Conservation (phyloP, 1,140 invertebrate genomes). For the Drosophila nasuta region DNA sequence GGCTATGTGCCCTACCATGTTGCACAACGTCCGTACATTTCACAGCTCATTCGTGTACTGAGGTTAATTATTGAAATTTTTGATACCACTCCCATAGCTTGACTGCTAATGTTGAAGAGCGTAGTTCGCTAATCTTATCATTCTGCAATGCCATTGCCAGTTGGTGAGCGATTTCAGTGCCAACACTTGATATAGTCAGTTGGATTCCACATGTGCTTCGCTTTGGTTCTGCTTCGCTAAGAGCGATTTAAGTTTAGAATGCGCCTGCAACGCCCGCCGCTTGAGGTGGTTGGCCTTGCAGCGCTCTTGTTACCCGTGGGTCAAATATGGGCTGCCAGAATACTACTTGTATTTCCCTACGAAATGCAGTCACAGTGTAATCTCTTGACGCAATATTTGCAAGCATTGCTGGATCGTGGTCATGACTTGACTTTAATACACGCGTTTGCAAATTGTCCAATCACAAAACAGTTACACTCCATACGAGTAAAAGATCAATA, state of each 20-base stretch:
- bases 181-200: neutral
- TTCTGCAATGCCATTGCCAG: slow-evolving; percentile 5
- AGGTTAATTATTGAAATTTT: neutral
- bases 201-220: neutral
- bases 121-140: slow-evolving; percentile 35
- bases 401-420: slow-evolving; percentile 44
- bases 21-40: slow-evolving; percentile 48
- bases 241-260: neutral
- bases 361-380: slow-evolving; percentile 49
- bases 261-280: slow-evolving; percentile 20
- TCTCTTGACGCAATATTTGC: slow-evolving; percentile 49
- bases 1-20: slow-evolving; percentile 13
- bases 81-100: neutral
- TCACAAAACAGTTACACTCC: slow-evolving; percentile 5
- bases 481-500: slow-evolving; percentile 40
- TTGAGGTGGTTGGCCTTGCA: neutral
- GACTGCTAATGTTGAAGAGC: neutral
- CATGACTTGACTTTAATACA: slow-evolving; percentile 66
- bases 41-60: slow-evolving; percentile 35
- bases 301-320: neutral
- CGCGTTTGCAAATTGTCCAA: slow-evolving; percentile 31
- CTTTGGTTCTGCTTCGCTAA: neutral
- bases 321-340: slow-evolving; percentile 2
- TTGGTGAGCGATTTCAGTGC: neutral
- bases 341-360: slow-evolving; percentile 52